Evolutionary conservation across 2,113 vertebrate genomes (phyloP).

Genomic region (Trogon melanurus): DNA sequence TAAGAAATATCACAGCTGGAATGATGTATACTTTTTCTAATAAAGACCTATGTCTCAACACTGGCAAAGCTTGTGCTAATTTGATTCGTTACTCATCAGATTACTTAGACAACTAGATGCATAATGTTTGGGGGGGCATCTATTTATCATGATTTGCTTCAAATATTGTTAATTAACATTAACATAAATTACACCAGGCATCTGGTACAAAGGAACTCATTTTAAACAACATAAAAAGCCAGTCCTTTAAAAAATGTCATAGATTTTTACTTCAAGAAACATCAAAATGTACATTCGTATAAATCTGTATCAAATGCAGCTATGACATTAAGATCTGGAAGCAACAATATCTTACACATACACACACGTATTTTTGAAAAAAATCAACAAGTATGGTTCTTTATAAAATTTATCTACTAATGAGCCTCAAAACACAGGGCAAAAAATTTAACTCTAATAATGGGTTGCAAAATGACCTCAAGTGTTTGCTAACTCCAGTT

Average conservation of each 20-base stretch:
- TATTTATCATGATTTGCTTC: slow-evolving; percentile 75
- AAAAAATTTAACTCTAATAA: neutral
- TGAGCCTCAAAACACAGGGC: neutral
- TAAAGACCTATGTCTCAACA: slow-evolving; percentile 63
- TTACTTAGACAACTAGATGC: slow-evolving; percentile 73
- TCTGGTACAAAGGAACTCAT: slow-evolving; percentile 53
- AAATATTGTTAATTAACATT: slow-evolving; percentile 75
- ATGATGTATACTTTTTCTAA: slow-evolving; percentile 72
- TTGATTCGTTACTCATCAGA: slow-evolving; percentile 73
- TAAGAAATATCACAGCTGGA: slow-evolving; percentile 63
- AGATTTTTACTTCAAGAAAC: neutral
- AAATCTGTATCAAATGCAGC: neutral
- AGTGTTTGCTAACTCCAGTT: neutral
- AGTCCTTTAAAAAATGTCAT: neutral
- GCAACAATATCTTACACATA: neutral
- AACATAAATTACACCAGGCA: slow-evolving; percentile 65
- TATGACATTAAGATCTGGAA: neutral
- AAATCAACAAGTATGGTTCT: neutral
- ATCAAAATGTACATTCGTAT: neutral
- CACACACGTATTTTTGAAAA: neutral
- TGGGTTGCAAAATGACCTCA: neutral
- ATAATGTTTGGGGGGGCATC: slow-evolving; percentile 62
- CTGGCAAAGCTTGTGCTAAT: slow-evolving; percentile 72
- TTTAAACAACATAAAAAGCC: neutral
- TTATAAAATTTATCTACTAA: neutral